Evolutionary conservation across 1,140 invertebrate genomes (phyloP), one percentile per base, ranked within the genome.

Genomic region (Brachionus manjavacas): DNA sequence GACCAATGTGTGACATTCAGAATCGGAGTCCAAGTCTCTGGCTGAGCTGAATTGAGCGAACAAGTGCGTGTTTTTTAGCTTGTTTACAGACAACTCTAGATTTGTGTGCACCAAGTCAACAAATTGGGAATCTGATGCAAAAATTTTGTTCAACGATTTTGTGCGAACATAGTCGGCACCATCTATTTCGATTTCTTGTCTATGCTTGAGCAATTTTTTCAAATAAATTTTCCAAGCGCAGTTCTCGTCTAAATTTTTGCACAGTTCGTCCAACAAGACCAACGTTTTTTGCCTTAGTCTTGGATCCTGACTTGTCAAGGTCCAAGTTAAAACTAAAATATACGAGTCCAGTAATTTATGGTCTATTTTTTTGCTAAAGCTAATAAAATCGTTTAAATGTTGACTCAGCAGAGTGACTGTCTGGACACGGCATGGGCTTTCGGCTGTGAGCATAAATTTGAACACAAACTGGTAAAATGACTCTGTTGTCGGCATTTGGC

Each of bases 401-500:
- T 76, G 41, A n/a, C 9, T 76, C 8, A 76, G 49, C 8, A 76
- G 28, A 76, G n/a, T 25, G 28, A 76, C 23, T 43, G 25, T 76
- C 52, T 76, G 72, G 16, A 49, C 16, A 7, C 68, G 28, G 1
- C 31, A 41, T 8, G 68, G n/a, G 0, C 35, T 16, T 1, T 72
- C 68, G n/a, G n/a, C n/a, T 41, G 68, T 43, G 16, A 76, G 20
- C 25, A 76, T 14, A 49, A 76, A 76, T 76, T 76, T 76, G 20
- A 76, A 76, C 23, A 76, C 20, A 76, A 76, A 76, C 14, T 76
- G 72, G 46, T 76, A 76, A 28, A 76, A 76, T 31, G 72, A 76
- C 2, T 28, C 23, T 14, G 20, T 23, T 12, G 41, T 25, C 3
- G 46, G 12, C n/a, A 16, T 25, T 25, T 20, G 46, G 39, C 9